Conservation (phyloP, 1,140 invertebrate species). For the Brachionus paranguensis region DNA sequence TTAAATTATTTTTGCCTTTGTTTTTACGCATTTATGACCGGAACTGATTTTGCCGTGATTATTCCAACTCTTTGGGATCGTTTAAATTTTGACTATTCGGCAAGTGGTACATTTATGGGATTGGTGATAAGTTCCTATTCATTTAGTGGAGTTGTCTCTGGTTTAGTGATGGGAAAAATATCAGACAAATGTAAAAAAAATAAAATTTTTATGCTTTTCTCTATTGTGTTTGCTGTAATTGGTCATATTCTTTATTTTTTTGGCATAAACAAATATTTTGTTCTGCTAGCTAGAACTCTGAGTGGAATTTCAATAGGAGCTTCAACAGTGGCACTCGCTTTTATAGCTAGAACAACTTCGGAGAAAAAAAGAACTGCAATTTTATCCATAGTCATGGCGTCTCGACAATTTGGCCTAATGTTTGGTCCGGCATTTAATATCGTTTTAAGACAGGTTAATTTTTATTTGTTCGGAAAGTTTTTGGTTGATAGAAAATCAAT, state of each 20-base stretch:
- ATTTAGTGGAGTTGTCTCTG: conserved; percentile 42
- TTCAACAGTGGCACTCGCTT: conserved; percentile 40
- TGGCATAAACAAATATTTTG: conserved; percentile 41
- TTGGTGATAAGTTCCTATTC: conserved; percentile 42
- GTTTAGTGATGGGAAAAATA: conserved; percentile 43
- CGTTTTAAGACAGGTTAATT: conserved; percentile 42
- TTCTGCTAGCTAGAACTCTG: conserved; percentile 43
- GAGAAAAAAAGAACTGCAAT: conserved; percentile 43
- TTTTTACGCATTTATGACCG: conserved; percentile 27
- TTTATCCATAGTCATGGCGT: conserved; percentile 42
- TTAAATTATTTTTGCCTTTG: conserved; percentile 14
- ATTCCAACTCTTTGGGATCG: conserved; percentile 28
- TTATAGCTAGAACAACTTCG: conserved; percentile 42
- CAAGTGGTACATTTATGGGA: conserved; percentile 41
- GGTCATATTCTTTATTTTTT: conserved; percentile 44
- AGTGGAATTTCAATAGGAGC: conserved; percentile 41
- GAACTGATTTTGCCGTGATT: conserved; percentile 38
- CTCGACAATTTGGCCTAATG: conserved; percentile 44
- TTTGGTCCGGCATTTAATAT: conserved; percentile 45
- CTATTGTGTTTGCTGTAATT: conserved; percentile 43
- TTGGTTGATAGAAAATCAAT: not conserved
- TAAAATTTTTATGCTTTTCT: conserved; percentile 41
- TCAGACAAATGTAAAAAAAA: conserved; percentile 42
- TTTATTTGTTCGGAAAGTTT: conserved; percentile 40
- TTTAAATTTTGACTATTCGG: not conserved